These are phyloP conservation scores for Glyphotaelius pellucidus DNA, from an alignment of 2,888 invertebrate species.

Conservation along the genomic window DNA sequence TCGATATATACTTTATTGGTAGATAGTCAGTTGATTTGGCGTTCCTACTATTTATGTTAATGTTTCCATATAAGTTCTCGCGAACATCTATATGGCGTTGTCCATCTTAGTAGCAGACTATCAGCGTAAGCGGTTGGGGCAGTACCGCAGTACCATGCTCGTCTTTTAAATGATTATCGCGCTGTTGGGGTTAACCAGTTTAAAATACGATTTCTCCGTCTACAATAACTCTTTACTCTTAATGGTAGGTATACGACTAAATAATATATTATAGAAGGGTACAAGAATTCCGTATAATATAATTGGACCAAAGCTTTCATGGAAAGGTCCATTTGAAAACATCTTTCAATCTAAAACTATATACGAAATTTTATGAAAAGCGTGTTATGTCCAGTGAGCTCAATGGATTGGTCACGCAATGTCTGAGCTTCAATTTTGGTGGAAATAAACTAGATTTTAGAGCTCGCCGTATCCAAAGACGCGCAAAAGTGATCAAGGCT, in stretches of 20 bases:
- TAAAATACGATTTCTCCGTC: background rate
- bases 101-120: conserved; percentile 26
- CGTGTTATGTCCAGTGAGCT: background rate
- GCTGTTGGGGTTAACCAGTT: conserved; percentile 33
- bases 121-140: conserved; percentile 9
- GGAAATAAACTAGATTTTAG: background rate
- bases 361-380: background rate
- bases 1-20: too few species aligned
- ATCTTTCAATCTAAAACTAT: too few species aligned
- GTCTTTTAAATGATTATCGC: conserved; percentile 4
- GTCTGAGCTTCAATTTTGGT: background rate
- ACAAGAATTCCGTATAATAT: background rate
- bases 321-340: background rate
- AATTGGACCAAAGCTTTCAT: background rate
- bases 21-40: background rate
- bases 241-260: background rate
- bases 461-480: background rate
- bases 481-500: background rate
- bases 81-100: conserved; percentile 17
- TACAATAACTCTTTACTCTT: background rate
- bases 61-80: background rate
- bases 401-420: background rate
- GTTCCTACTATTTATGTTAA: background rate
- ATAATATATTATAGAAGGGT: background rate
- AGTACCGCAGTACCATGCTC: background rate